phyloP scores from a whole-genome alignment of 2,797 vertebrate genomes.

The Lepus townsendii region DNA sequence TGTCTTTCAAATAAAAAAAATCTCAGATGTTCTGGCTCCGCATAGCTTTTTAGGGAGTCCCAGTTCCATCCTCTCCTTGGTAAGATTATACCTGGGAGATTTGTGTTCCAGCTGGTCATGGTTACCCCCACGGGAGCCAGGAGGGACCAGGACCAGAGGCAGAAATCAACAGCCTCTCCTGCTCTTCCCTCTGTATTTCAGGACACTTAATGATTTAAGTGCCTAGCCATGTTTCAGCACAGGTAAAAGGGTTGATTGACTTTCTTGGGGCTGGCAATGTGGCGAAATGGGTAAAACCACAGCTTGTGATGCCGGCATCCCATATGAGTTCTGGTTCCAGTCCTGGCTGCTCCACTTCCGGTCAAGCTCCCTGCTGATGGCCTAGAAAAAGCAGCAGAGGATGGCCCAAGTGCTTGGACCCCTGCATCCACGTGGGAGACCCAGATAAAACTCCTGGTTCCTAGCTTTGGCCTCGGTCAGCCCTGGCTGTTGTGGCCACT shows the following conservation, averaged over 20 bases:
- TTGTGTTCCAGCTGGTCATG: neutral
- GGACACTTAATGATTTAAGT: neutral
- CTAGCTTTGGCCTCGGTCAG: too few species aligned
- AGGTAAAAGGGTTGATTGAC: neutral
- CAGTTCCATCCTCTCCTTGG: neutral
- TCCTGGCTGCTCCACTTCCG: too few species aligned
- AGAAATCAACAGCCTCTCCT: neutral
- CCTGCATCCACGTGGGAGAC: too few species aligned
- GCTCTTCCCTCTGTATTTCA: neutral
- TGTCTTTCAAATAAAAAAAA: neutral
- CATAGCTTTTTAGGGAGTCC: neutral
- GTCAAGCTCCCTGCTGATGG: too few species aligned
- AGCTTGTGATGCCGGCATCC: too few species aligned
- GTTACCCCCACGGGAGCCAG: neutral
- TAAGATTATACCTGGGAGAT: neutral
- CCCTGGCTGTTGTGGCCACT: too few species aligned
- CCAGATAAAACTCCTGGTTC: too few species aligned
- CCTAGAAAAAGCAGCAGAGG: too few species aligned
- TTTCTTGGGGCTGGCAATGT: neutral
- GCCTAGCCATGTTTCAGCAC: neutral
- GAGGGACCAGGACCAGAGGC: neutral
- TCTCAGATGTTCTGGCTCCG: constrained; percentile 33
- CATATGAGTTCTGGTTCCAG: too few species aligned
- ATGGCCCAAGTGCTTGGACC: too few species aligned
- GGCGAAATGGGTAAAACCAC: too few species aligned